Base-by-base conservation (phyloP, 1,140 invertebrate genomes). In the Drosophila ironensis region DNA sequence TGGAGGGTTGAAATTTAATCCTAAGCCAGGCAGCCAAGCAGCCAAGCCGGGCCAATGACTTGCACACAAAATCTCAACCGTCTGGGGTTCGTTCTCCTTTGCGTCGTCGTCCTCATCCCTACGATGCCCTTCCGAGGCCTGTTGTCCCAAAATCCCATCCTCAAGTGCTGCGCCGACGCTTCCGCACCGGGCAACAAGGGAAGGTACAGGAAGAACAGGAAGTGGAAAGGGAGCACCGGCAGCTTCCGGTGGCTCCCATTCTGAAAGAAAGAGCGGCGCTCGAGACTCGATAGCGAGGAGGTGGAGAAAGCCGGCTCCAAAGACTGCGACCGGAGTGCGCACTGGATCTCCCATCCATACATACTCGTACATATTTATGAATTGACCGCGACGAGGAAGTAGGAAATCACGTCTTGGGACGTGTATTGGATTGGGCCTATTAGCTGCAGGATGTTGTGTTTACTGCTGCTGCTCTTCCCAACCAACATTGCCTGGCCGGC, bases 1-100 rank as follows among this genome's bases (percentile, higher is more conserved):
- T 66, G 28, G 41, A 60, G 77, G 75, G 77, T 84, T 82, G 78
- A 82, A 82, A 82, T 66, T 74, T 66, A 86, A 82, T 86, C 64
- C 70, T 25, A 42, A 42, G 37, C 44, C 45, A 70, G 66, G n/a
- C n/a, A n/a, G n/a, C n/a, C n/a, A n/a, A n/a, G n/a, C n/a, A n/a
- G n/a, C n/a, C n/a, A n/a, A n/a, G n/a, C n/a, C n/a, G n/a, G 66
- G 66, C 66, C 66, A 70, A 70, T 70, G 66, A 70, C 66, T 70
- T 59, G 66, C 57, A 38, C 40, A 47, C 57, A 42, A 54, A 67
- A 70, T 70, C 66, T 69, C 48, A 25, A 30, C 33, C 35, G 35
- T 44, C 66, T 69, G 37, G 54, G 14, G 20, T 19, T 24, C 27
- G 27, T 54, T 14, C 38, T 33, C 16, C 24, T 11, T 47, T 16